phyloP scores from a whole-genome alignment of 2,797 vertebrate species.

The Poliocrania exsul region DNA sequence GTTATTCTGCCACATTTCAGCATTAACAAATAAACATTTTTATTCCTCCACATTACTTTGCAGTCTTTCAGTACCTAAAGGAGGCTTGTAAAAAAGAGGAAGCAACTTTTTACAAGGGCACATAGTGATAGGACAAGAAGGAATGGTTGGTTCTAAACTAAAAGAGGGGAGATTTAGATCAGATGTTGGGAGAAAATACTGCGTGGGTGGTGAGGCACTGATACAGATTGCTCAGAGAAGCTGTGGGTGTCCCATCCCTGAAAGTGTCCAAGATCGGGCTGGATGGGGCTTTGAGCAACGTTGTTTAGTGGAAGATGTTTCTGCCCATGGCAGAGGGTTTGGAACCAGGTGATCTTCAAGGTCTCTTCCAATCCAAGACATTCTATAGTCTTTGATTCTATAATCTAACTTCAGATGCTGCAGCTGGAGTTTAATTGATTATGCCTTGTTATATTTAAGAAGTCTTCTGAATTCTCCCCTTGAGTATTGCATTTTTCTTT shows the following conservation, averaged over 20 bases:
- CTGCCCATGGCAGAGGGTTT: not conserved
- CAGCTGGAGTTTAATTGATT: not conserved
- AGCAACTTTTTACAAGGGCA: not conserved
- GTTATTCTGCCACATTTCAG: not conserved
- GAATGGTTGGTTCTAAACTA: not conserved
- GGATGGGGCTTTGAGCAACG: not conserved
- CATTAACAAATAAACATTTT: not conserved
- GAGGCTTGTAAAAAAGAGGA: not conserved
- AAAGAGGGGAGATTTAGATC: not conserved
- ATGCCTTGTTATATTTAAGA: not conserved
- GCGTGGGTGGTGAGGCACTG: not conserved
- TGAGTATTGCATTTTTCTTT: not conserved
- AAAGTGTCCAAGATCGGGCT: rapidly evolving
- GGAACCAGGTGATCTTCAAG: not conserved
- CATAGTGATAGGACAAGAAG: not conserved
- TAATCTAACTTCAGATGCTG: not conserved
- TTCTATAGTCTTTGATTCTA: not conserved
- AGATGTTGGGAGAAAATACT: not conserved
- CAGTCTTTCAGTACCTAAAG: not conserved
- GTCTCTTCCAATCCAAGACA: not conserved
- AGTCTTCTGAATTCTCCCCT: not conserved
- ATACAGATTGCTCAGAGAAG: not conserved
- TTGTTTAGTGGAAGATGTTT: not conserved
- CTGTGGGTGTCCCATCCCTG: not conserved
- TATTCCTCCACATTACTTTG: not conserved